Evolutionary conservation across 2,797 vertebrate species (phyloP), one percentile per base, ranked within the genome.

Genomic region (Neomorphus geoffroyi): DNA sequence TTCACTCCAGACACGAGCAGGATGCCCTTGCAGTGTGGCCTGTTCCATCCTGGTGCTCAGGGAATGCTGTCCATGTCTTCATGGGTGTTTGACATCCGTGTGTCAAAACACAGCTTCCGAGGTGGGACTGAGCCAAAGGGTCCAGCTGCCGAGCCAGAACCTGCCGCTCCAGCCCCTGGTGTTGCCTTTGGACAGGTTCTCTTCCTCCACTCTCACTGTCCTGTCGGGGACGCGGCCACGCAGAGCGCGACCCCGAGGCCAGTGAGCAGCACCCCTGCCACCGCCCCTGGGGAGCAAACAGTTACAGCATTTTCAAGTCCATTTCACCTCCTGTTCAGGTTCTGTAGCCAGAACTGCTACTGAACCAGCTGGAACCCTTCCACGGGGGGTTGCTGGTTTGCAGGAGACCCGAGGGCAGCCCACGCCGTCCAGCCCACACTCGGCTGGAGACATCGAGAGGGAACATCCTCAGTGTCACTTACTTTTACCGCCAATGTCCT

Each of bases 401-500:
- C 54, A 41, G 67, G 22, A 43, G 21, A 19, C 7, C 27, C 30
- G 23, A 18, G 18, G 13, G 66, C 1, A 37, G 24, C 39, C 18
- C 27, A 3, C 0, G 0, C n/a, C 64, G 4, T 7, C 48, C 27
- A 35, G 32, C 32, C n/a, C 51, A 57, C 46, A 73, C n/a, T 17
- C 0, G 24, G 28, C 3, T 5, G 35, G 37, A 91, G 74, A 21
- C 37, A 27, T 27, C n/a, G n/a, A n/a, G n/a, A 22, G 0, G 3
- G 6, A 65, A 30, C 1, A 6, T 43, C 65, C 7, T 13, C 24
- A 67, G 39, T 3, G 33, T 70, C 10, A 98, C 99, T 98, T 97
- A 99, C 99, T 96, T 98, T 98, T 98, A 18, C 99, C 99, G 92
- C 99, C 99, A 7, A 99, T 96, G 64, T 99, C 98, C 96, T 99